A percentile compares a stretch with the other conserved stretches of the same genome.
phyloP scores from a whole-genome alignment of 2,888 invertebrate genomes.

The Parascotia fuliginaria region DNA sequence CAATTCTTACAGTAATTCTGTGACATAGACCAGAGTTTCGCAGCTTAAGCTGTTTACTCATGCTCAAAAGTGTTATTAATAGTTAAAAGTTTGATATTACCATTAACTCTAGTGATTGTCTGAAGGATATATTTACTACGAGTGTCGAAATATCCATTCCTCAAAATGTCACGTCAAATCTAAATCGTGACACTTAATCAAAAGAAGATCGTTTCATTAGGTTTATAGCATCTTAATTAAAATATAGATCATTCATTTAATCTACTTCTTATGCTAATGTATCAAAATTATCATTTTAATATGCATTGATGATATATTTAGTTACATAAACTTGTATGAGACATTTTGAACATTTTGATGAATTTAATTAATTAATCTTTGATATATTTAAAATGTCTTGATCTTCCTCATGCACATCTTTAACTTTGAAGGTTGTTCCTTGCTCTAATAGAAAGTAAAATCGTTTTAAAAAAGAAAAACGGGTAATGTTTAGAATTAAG shows the following conservation, averaged over 20 bases:
- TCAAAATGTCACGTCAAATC: conserved; percentile 49
- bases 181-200: conserved; percentile 25
- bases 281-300: conserved; percentile 13
- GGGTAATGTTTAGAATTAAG: too few relatives aligned
- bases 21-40: too few relatives aligned
- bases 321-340: neutral
- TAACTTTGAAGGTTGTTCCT: too few relatives aligned
- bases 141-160: conserved; percentile 54
- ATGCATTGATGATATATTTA: neutral
- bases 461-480: too few relatives aligned
- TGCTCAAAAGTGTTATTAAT: too few relatives aligned
- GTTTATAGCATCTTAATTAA: conserved; percentile 14
- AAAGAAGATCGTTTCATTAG: conserved; percentile 12
- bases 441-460: too few relatives aligned
- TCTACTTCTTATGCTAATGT: conserved; percentile 11
- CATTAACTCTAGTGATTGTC: conserved; percentile 33
- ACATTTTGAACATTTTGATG: too few relatives aligned
- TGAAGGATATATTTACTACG: conserved; percentile 42
- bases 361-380: too few relatives aligned
- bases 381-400: too few relatives aligned
- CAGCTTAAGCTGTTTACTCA: too few relatives aligned
- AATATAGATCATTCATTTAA: conserved; percentile 26
- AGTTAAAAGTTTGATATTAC: neutral
- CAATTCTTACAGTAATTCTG: too few relatives aligned
- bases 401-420: too few relatives aligned